phyloP scores from a whole-genome alignment of 1,140 invertebrate species.

The Listronotus oregonensis region DNA sequence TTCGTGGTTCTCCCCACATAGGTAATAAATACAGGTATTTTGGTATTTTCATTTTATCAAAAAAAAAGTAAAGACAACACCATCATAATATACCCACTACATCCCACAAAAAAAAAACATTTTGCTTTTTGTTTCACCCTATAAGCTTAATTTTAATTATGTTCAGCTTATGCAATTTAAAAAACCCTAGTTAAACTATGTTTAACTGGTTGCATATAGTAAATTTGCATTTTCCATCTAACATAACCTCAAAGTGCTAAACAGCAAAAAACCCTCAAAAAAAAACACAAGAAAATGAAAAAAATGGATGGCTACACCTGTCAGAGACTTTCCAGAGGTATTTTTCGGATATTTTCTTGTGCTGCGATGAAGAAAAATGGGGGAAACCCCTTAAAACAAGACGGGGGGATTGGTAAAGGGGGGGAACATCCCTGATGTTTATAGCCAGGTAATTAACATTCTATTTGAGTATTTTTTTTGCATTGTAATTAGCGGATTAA shows the following conservation, averaged over 20 bases:
- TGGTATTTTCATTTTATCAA: no score
- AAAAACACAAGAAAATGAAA: slow-evolving; percentile 31
- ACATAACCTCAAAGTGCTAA: slow-evolving; percentile 21
- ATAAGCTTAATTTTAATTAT: no score
- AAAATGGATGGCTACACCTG: slow-evolving; percentile 57
- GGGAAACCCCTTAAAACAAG: slow-evolving; percentile 76
- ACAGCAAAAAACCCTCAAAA: slow-evolving; percentile 28
- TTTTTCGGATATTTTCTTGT: slow-evolving; percentile 83
- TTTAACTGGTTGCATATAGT: background rate
- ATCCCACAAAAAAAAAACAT: no score
- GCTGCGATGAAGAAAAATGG: slow-evolving; percentile 80
- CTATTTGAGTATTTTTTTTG: slow-evolving; percentile 9
- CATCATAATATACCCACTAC: no score
- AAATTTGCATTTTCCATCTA: background rate
- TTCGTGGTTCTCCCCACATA: background rate
- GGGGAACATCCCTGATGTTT: slow-evolving; percentile 77
- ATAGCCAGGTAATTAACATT: slow-evolving; percentile 71
- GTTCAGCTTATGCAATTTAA: background rate
- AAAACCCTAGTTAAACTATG: background rate
- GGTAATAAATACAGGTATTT: no score
- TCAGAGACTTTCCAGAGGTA: slow-evolving; percentile 75
- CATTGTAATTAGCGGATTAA: background rate
- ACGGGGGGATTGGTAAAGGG: slow-evolving; percentile 79
- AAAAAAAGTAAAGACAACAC: background rate
- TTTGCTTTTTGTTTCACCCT: no score